A percentile compares a stretch with the other conserved stretches of the same genome.
Conservation (phyloP, 2,888 invertebrate genomes). For the Bursaphelenchus okinawaensis region DNA sequence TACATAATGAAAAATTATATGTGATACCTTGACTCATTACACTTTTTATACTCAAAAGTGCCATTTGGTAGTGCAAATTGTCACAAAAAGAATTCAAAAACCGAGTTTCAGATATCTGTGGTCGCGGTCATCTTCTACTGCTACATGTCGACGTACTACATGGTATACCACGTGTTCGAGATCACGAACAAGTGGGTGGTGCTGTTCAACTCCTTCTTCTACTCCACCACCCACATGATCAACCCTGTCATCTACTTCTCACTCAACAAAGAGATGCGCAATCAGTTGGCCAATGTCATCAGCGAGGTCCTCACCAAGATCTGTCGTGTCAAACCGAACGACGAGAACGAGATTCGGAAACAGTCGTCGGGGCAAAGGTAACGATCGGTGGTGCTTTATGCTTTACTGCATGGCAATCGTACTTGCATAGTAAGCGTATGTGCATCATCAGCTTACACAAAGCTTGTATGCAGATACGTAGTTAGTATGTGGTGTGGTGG, state of each 20-base stretch:
- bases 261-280: slow-evolving; percentile 52
- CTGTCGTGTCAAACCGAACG: slow-evolving; percentile 19
- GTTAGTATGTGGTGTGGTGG: background rate
- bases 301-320: slow-evolving; percentile 17
- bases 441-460: no score
- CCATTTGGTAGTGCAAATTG: no score
- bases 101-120: slow-evolving; percentile 47
- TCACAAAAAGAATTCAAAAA: background rate
- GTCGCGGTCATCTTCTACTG: slow-evolving; percentile 56
- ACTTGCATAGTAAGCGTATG: no score
- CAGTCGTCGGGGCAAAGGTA: slow-evolving; percentile 8
- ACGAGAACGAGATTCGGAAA: slow-evolving; percentile 11
- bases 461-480: no score
- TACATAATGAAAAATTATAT: no score
- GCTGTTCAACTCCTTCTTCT: slow-evolving; percentile 56
- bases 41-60: no score
- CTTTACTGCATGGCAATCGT: background rate
- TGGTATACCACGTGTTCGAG: slow-evolving; percentile 50
- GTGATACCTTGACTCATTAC: no score
- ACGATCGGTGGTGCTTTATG: background rate
- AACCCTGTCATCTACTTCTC: slow-evolving; percentile 55
- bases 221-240: slow-evolving; percentile 57
- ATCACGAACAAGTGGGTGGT: slow-evolving; percentile 43
- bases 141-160: slow-evolving; percentile 56
- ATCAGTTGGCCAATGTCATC: slow-evolving; percentile 25